Conservation (phyloP, 2,888 invertebrate genomes). For the Phengaris arion region DNA sequence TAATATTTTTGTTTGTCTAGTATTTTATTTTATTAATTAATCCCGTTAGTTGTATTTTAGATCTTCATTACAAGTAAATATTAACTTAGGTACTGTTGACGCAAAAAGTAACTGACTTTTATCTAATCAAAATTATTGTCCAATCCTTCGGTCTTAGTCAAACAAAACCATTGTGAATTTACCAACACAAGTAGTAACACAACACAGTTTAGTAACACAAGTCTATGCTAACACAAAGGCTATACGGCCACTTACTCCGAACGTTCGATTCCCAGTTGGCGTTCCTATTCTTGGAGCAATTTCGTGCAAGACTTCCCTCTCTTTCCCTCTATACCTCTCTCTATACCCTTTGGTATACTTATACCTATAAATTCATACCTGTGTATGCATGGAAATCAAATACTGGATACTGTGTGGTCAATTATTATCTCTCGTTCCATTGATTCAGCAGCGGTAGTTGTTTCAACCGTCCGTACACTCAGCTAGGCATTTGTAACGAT, state of each 20-base stretch:
- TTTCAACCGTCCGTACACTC: neutral
- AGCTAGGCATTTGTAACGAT: neutral
- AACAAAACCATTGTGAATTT: neutral
- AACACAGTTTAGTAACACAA: neutral
- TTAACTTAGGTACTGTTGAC: no score
- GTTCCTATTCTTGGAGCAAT: neutral
- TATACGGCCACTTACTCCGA: neutral
- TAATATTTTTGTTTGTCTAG: no score
- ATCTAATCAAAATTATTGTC: neutral
- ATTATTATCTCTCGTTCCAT: conserved; percentile 12
- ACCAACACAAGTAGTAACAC: no score
- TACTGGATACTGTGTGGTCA: conserved; percentile 7
- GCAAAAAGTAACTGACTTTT: neutral
- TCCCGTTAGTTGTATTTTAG: no score
- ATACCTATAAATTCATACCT: conserved; percentile 2
- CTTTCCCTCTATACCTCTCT: neutral
- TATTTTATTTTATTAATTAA: no score
- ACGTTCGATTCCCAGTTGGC: neutral
- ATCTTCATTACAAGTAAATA: no score
- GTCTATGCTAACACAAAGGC: neutral
- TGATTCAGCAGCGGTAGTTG: conserved; percentile 12
- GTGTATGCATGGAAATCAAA: neutral
- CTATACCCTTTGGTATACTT: neutral
- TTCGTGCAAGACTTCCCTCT: neutral
- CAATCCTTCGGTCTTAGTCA: neutral